Evolutionary conservation across 2,888 invertebrate genomes (phyloP).

Genomic region (Drosophila suboccidentalis): DNA sequence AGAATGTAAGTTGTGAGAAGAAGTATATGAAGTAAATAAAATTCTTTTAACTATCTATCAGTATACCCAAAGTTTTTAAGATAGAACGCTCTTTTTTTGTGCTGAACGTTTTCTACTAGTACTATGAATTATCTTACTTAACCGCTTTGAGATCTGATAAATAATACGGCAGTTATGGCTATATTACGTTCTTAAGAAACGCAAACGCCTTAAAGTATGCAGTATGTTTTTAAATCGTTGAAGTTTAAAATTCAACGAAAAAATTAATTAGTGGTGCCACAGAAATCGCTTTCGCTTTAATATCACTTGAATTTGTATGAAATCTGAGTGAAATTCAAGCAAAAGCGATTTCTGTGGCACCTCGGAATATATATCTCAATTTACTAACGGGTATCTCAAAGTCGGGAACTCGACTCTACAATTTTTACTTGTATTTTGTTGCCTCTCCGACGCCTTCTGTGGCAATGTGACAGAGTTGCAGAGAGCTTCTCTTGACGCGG

Average conservation of each 20-base stretch:
- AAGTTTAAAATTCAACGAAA: not conserved
- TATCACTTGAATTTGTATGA: too few species aligned
- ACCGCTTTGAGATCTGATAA: not conserved
- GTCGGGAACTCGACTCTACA: not conserved
- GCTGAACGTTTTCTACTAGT: not conserved
- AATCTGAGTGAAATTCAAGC: too few species aligned
- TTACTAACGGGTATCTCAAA: not conserved
- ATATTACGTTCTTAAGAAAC: not conserved
- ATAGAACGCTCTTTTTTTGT: not conserved
- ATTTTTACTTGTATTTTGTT: not conserved
- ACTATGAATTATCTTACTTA: not conserved
- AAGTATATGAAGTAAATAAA: not conserved
- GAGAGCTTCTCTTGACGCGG: constrained; percentile 54
- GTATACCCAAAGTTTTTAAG: too few species aligned
- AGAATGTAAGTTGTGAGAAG: not conserved
- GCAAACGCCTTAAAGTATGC: not conserved
- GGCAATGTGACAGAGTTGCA: not conserved
- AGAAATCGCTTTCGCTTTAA: too few species aligned
- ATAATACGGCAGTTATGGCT: not conserved
- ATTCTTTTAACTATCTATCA: not conserved
- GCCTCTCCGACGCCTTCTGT: not conserved
- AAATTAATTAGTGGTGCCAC: too few species aligned
- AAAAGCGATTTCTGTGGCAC: too few species aligned
- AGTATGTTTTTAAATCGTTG: not conserved
- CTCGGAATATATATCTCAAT: too few species aligned